Evolutionary conservation across 1,140 invertebrate genomes (phyloP).

Genomic region (Eurosta solidaginis): DNA sequence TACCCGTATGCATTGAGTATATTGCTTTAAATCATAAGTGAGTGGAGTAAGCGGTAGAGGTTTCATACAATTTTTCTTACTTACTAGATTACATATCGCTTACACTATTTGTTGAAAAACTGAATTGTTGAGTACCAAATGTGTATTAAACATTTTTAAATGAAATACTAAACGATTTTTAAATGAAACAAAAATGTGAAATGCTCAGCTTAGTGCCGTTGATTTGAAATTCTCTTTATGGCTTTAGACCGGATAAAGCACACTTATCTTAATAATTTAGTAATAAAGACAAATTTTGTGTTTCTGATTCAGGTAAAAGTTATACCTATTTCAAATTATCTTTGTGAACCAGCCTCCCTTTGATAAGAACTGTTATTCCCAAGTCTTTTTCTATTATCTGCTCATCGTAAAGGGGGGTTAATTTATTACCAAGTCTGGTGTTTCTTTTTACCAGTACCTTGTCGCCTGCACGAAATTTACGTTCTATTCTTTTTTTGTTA

Average conservation of each 20-base stretch:
- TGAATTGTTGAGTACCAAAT: conserved; percentile 6
- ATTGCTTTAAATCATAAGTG: conserved; percentile 6
- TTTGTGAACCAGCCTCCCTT: neutral
- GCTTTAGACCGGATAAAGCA: neutral
- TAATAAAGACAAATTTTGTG: neutral
- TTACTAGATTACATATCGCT: conserved; percentile 4
- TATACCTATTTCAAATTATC: neutral
- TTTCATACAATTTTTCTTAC: conserved; percentile 6
- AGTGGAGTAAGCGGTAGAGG: neutral
- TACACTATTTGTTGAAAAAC: conserved; percentile 1
- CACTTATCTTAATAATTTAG: neutral
- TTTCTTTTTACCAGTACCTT: neutral
- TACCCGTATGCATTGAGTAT: neutral
- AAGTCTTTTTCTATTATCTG: neutral
- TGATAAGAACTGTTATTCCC: neutral
- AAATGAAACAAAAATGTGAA: conserved; percentile 6
- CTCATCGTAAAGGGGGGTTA: neutral
- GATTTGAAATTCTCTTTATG: neutral
- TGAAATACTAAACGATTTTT: conserved; percentile 3
- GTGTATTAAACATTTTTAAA: neutral
- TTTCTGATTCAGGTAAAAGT: neutral
- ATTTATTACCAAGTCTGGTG: neutral
- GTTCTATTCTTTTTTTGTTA: neutral
- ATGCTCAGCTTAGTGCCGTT: neutral
- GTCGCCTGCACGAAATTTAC: neutral